phyloP scores from a whole-genome alignment of 2,888 invertebrate species.

The Epistrophella euchroma region DNA sequence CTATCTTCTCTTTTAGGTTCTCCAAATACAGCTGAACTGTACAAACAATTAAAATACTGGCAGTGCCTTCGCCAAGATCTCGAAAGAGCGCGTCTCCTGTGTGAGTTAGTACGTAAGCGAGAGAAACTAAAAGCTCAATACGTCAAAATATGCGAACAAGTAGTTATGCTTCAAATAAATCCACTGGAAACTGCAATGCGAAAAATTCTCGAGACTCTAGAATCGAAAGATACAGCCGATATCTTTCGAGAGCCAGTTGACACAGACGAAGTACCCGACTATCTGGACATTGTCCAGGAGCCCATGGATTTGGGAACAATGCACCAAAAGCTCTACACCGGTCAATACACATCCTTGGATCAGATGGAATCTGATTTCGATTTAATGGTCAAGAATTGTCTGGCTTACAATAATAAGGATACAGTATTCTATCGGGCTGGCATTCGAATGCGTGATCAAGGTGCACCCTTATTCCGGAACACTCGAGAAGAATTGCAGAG shows the following conservation, averaged over 20 bases:
- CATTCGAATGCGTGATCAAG: conserved; percentile 95
- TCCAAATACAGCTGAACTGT: conserved; percentile 90
- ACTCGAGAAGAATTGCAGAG: conserved; percentile 89
- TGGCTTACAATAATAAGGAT: conserved; percentile 97
- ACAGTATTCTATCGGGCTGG: conserved; percentile 97
- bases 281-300: conserved; percentile 91
- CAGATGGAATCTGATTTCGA: conserved; percentile 95
- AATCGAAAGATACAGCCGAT: conserved; percentile 91
- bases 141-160: conserved; percentile 91
- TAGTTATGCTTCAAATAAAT: conserved; percentile 91
- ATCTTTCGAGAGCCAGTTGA: conserved; percentile 98
- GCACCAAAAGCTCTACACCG: conserved; percentile 89
- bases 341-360: conserved; percentile 89
- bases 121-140: conserved; percentile 96
- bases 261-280: conserved; percentile 94
- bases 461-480: conserved; percentile 90
- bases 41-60: conserved; percentile 96
- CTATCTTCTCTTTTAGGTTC: conserved; percentile 79
- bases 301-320: conserved; percentile 97
- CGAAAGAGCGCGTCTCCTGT: conserved; percentile 94
- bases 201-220: conserved; percentile 90
- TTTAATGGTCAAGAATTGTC: conserved; percentile 98
- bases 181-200: conserved; percentile 92
- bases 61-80: conserved; percentile 96
- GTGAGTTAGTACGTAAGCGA: conserved; percentile 97